These are phyloP conservation scores for Anodontia alba DNA, from an alignment of 2,888 invertebrate species.

Conservation along the genomic window DNA sequence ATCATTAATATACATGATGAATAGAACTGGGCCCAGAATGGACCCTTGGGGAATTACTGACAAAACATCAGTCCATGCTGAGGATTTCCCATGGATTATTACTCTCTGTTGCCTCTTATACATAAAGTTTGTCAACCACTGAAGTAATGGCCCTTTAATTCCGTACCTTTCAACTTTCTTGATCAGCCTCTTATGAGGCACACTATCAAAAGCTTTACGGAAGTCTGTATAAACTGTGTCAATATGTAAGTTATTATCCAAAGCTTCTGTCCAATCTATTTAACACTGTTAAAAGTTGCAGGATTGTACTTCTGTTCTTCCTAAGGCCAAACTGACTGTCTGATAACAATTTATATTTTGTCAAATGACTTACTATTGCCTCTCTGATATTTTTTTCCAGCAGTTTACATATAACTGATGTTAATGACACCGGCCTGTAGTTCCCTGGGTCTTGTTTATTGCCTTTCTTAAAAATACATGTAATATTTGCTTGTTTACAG, in stretches of 20 bases:
- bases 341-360: too few species aligned
- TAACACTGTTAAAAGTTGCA: constrained; percentile 7
- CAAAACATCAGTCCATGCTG: constrained; percentile 10
- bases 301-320: not conserved
- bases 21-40: too few species aligned
- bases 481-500: constrained; percentile 26
- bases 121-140: constrained; percentile 9
- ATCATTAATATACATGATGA: constrained; percentile 23
- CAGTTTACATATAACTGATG: too few species aligned
- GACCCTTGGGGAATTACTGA: constrained; percentile 13
- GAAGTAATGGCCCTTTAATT: not conserved
- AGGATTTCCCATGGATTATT: not conserved
- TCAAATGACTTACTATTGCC: not conserved
- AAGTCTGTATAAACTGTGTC: constrained; percentile 25
- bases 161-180: not conserved
- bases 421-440: constrained; percentile 23
- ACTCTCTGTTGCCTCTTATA: constrained; percentile 4
- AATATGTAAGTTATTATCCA: constrained; percentile 4
- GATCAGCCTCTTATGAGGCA: too few species aligned
- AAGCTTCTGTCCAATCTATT: constrained; percentile 11
- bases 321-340: too few species aligned
- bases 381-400: constrained; percentile 13
- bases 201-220: constrained; percentile 18
- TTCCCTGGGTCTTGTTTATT: constrained; percentile 22
- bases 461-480: constrained; percentile 26